Evolutionary conservation across 2,797 vertebrate species (phyloP).

Genomic region (Harpagifer antarcticus): DNA sequence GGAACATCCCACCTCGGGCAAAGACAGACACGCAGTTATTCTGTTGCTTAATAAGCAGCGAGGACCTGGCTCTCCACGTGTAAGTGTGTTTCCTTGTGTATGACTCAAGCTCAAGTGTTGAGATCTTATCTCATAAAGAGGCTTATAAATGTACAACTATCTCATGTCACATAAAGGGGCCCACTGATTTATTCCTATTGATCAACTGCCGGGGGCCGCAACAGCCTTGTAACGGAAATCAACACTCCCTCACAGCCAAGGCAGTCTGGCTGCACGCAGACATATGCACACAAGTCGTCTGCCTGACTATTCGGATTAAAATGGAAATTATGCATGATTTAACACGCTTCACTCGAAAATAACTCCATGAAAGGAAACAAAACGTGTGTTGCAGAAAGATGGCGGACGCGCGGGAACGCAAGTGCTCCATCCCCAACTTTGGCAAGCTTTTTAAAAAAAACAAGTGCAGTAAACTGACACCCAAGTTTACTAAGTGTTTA

Average conservation of each 20-base stretch:
- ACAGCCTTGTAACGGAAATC: constrained; percentile 85
- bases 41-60: constrained; percentile 57
- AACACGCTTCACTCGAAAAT: constrained; percentile 72
- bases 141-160: constrained; percentile 87
- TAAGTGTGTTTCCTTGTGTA: constrained; percentile 65
- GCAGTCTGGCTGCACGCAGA: constrained; percentile 69
- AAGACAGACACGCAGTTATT: constrained; percentile 42
- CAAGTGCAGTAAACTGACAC: constrained; percentile 73
- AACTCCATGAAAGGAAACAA: constrained; percentile 60
- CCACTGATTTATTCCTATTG: constrained; percentile 86
- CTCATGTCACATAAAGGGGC: constrained; percentile 84
- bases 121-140: constrained; percentile 87
- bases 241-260: constrained; percentile 75
- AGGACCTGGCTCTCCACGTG: constrained; percentile 32
- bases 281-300: constrained; percentile 56
- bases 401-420: constrained; percentile 59
- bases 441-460: constrained; percentile 58
- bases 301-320: constrained; percentile 67
- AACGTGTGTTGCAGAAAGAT: constrained; percentile 34
- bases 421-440: constrained; percentile 72
- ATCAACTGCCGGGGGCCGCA: constrained; percentile 79
- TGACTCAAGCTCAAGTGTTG: constrained; percentile 82
- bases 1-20: constrained; percentile 44
- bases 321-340: constrained; percentile 79
- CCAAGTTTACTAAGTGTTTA: constrained; percentile 75